These are phyloP conservation scores for Machaerirhynchus nigripectus DNA, from an alignment of 2,113 vertebrate species.

Conservation along the genomic window DNA sequence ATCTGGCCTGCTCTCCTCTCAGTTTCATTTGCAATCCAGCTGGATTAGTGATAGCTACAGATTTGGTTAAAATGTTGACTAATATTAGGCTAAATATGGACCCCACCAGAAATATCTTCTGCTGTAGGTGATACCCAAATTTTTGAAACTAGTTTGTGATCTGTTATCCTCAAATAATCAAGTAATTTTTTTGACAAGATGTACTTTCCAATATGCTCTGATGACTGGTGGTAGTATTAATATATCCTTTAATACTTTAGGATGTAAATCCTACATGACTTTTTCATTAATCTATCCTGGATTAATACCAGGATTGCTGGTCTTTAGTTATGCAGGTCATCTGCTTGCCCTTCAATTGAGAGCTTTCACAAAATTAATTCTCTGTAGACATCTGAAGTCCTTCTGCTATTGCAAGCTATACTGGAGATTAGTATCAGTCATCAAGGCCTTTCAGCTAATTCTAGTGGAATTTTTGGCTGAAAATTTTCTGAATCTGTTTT, in stretches of 20 bases:
- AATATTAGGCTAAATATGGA: neutral
- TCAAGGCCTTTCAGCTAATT: neutral
- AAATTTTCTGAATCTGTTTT: neutral
- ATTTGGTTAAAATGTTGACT: neutral
- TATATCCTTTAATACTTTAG: neutral
- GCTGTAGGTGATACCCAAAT: neutral
- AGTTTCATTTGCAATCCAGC: neutral
- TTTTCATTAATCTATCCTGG: neutral
- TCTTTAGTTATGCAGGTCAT: neutral
- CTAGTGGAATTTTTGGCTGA: neutral
- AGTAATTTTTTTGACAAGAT: neutral
- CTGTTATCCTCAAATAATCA: neutral
- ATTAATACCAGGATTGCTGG: neutral
- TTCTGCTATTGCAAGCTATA: neutral
- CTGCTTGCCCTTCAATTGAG: neutral
- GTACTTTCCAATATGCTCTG: neutral
- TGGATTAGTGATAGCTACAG: neutral
- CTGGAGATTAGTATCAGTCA: neutral
- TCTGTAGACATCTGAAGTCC: neutral
- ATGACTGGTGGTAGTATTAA: neutral
- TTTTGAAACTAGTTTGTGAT: neutral
- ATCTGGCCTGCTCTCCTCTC: neutral
- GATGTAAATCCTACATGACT: neutral
- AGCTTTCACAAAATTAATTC: constrained; percentile 24
- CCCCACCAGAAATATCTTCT: neutral